These are phyloP conservation scores for Dermolepida albohirtum DNA, from an alignment of 2,888 invertebrate species.

Conservation along the genomic window DNA sequence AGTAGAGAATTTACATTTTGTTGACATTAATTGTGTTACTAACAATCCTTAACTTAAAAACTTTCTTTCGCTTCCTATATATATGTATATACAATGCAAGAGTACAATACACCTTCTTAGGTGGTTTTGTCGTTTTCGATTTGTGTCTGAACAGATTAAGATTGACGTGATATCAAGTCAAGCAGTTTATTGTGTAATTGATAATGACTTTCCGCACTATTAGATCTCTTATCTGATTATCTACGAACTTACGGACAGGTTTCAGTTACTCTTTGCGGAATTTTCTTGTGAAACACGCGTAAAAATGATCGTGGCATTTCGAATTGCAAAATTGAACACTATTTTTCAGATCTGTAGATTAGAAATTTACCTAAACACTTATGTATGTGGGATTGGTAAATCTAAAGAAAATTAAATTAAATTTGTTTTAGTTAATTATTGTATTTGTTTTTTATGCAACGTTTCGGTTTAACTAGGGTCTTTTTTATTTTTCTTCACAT, in stretches of 20 bases:
- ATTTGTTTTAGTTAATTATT: no score
- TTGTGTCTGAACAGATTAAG: conserved; percentile 46
- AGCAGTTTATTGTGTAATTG: conserved; percentile 49
- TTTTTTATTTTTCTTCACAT: no score
- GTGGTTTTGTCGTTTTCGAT: conserved; percentile 46
- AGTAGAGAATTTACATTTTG: not conserved
- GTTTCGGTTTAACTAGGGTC: no score
- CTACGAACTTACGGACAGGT: conserved; percentile 32
- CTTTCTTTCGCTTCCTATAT: conserved; percentile 9
- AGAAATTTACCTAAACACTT: no score
- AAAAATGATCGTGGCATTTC: no score
- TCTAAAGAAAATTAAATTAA: no score
- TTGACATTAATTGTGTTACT: conserved; percentile 26
- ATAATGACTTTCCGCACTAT: conserved; percentile 49
- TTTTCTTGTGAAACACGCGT: conserved; percentile 24
- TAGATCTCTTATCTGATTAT: conserved; percentile 46
- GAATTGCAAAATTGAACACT: no score
- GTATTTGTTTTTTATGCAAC: no score
- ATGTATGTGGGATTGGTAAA: no score
- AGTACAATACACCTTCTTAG: conserved; percentile 36
- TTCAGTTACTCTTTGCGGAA: conserved; percentile 7
- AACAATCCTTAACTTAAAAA: conserved; percentile 7
- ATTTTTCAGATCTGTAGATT: no score
- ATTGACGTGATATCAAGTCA: conserved; percentile 48
- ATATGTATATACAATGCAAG: no score